Percentiles rank a stretch among this genome's conserved stretches.
Conservation (phyloP, 92 coral and sea anemone genomes). For the Muricea muricata region DNA sequence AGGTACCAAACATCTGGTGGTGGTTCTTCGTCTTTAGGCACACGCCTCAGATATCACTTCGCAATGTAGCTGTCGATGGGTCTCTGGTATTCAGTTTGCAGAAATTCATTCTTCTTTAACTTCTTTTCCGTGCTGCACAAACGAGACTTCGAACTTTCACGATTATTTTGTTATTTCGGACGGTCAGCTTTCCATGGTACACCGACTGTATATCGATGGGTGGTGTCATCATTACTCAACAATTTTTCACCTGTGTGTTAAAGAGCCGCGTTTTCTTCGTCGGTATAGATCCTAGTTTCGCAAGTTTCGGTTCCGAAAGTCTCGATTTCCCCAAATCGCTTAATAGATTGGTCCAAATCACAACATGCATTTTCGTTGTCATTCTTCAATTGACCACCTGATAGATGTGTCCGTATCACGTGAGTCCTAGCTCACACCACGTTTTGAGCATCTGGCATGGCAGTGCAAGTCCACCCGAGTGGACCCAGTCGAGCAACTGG, state of each 20-base stretch:
- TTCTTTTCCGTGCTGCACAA: conserved; percentile 11
- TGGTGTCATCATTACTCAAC: not conserved
- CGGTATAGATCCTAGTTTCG: not conserved
- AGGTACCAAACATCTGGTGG: conserved; percentile 28
- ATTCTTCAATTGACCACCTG: not conserved
- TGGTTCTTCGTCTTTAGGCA: not conserved
- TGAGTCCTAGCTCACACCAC: too few species aligned
- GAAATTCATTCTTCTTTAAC: not conserved
- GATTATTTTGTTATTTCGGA: conserved; percentile 9
- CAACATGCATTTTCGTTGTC: not conserved
- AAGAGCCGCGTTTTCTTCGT: conserved; percentile 14
- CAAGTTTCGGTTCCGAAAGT: not conserved
- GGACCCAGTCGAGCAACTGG: conserved; percentile 74
- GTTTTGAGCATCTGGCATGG: too few species aligned
- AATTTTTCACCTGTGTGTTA: not conserved
- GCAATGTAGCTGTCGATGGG: not conserved
- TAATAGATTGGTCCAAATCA: conserved; percentile 8
- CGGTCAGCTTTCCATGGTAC: not conserved
- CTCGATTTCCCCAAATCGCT: conserved; percentile 5
- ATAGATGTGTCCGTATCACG: too few species aligned
- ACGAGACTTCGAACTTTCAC: not conserved
- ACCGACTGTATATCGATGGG: conserved; percentile 7
- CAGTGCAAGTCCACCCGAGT: too few species aligned
- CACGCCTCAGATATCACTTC: conserved; percentile 6
- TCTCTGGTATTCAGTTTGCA: not conserved